A percentile compares a stretch with the other conserved stretches of the same genome.
These are phyloP conservation scores for Epinotia nisella DNA, from an alignment of 2,888 invertebrate species.

Conservation along the genomic window DNA sequence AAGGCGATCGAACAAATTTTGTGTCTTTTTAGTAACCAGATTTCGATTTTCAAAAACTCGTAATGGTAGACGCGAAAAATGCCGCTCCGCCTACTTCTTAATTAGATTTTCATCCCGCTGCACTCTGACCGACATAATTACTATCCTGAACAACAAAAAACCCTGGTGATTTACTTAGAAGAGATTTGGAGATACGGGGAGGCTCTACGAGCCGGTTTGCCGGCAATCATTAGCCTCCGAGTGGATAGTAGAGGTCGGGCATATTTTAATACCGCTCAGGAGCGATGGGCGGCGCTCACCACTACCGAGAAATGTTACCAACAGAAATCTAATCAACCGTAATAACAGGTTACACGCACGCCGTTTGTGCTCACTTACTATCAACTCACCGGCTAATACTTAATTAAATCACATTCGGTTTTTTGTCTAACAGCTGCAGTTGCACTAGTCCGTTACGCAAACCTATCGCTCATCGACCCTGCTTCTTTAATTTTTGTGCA, in stretches of 20 bases:
- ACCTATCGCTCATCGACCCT: slow-evolving; percentile 57
- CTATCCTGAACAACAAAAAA: slow-evolving; percentile 80
- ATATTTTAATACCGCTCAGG: slow-evolving; percentile 82
- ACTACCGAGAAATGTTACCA: slow-evolving; percentile 85
- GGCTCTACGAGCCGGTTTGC: slow-evolving; percentile 81
- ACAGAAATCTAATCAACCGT: slow-evolving; percentile 85
- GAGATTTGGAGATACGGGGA: slow-evolving; percentile 77
- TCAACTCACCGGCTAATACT: slow-evolving; percentile 77
- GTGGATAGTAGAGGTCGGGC: slow-evolving; percentile 79
- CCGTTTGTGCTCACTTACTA: slow-evolving; percentile 81
- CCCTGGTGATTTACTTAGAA: slow-evolving; percentile 80
- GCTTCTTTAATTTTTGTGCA: slow-evolving; percentile 53
- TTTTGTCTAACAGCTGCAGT: slow-evolving; percentile 78
- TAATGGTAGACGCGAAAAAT: slow-evolving; percentile 72
- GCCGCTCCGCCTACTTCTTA: slow-evolving; percentile 77
- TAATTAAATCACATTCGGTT: slow-evolving; percentile 82
- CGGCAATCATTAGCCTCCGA: slow-evolving; percentile 83
- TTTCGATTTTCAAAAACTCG: slow-evolving; percentile 62
- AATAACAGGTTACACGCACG: slow-evolving; percentile 83
- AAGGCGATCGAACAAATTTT: slow-evolving; percentile 33
- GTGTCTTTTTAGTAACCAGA: slow-evolving; percentile 46
- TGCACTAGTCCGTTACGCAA: slow-evolving; percentile 55
- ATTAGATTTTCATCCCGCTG: slow-evolving; percentile 82
- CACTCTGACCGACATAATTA: slow-evolving; percentile 85
- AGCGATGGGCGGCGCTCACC: slow-evolving; percentile 82